Conservation (phyloP, 1,140 invertebrate genomes). For the Brachionus rotundiformis region DNA sequence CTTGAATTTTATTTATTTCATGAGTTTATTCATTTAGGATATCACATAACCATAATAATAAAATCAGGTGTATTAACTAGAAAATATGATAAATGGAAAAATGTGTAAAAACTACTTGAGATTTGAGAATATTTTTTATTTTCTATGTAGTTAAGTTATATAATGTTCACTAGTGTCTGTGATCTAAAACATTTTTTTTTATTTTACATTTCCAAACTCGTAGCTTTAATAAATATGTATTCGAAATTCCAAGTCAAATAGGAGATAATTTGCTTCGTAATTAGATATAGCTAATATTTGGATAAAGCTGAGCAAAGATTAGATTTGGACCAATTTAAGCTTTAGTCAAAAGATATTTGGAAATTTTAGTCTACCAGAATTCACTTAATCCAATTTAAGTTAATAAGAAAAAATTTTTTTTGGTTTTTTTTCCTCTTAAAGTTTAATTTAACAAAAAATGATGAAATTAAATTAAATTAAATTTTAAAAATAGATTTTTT, state of each 20-base stretch:
- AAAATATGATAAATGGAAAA: slow-evolving; percentile 14
- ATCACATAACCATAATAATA: slow-evolving; percentile 2
- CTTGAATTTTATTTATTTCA: background rate
- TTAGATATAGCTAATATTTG: slow-evolving; percentile 16
- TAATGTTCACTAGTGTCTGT: slow-evolving; percentile 7
- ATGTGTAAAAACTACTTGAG: slow-evolving; percentile 26
- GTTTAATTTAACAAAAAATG: too few species aligned
- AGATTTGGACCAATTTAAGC: background rate
- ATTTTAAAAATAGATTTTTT: too few species aligned
- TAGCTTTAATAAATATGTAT: slow-evolving; percentile 4
- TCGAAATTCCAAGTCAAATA: slow-evolving; percentile 14
- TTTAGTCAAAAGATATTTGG: background rate
- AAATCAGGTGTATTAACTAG: slow-evolving; percentile 31
- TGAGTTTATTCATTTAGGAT: slow-evolving; percentile 3
- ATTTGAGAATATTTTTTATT: slow-evolving; percentile 34
- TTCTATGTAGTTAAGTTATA: slow-evolving; percentile 37
- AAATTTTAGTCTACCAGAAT: background rate
- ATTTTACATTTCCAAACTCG: background rate
- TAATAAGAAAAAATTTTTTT: background rate
- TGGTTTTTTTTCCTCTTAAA: too few species aligned
- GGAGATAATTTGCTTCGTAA: background rate
- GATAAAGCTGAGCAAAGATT: background rate
- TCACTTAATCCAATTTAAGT: background rate
- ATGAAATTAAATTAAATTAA: too few species aligned
- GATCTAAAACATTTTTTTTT: background rate